Evolutionary conservation across 2,888 invertebrate genomes (phyloP).

Genomic region (Hemaris fuciformis): DNA sequence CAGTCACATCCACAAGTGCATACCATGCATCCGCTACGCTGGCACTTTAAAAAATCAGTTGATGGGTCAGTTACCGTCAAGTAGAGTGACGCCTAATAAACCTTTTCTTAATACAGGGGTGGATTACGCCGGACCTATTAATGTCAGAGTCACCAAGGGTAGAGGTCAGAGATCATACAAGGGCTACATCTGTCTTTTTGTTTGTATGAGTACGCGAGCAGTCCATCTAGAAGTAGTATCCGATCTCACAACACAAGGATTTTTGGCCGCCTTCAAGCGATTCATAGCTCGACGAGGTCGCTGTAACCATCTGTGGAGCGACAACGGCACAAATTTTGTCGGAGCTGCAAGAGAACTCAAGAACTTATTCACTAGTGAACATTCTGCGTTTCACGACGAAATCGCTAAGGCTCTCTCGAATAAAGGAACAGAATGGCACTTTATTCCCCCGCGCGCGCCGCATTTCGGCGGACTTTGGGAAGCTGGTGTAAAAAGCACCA

Average conservation of each 20-base stretch:
- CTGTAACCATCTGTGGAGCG: constrained; percentile 21
- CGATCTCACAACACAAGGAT: constrained; percentile 30
- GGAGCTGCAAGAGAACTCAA: constrained; percentile 20
- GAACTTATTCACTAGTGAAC: constrained; percentile 14
- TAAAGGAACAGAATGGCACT: constrained; percentile 21
- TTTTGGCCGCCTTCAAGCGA: constrained; percentile 24
- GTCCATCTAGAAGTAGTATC: constrained; percentile 36
- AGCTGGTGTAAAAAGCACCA: constrained; percentile 24
- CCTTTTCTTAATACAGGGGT: constrained; percentile 20
- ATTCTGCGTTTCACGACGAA: too few species aligned
- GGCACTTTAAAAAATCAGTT: background rate
- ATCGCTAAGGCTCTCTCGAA: too few species aligned
- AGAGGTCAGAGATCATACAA: constrained; percentile 22
- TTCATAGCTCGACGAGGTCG: constrained; percentile 25
- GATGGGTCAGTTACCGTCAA: constrained; percentile 26
- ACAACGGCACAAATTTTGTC: constrained; percentile 26
- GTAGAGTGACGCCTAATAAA: constrained; percentile 17
- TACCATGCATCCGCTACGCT: constrained; percentile 19
- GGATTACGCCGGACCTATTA: constrained; percentile 23
- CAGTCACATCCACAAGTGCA: constrained; percentile 19
- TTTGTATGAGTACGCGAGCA: constrained; percentile 31
- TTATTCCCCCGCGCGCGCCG: constrained; percentile 22
- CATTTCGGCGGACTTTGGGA: constrained; percentile 32
- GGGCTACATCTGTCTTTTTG: constrained; percentile 23
- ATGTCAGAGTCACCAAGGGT: constrained; percentile 16